Percentiles rank a stretch among this genome's conserved stretches.
These are phyloP conservation scores for Drosophila austrosaltans DNA, from an alignment of 2,888 invertebrate species.

Conservation along the genomic window DNA sequence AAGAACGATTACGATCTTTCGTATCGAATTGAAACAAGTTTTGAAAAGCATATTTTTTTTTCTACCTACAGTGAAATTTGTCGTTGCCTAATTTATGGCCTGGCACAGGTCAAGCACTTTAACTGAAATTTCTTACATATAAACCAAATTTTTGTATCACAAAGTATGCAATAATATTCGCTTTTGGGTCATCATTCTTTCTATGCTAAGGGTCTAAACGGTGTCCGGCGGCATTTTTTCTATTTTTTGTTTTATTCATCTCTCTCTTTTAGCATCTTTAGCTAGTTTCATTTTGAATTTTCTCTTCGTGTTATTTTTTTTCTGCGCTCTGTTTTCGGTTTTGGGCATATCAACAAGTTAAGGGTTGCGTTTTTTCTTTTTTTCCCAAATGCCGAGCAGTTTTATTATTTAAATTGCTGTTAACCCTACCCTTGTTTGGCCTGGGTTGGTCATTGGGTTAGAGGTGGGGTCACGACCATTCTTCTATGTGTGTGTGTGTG, in stretches of 20 bases:
- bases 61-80: slow-evolving; percentile 50
- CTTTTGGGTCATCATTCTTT: slow-evolving; percentile 51
- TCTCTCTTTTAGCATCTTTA: slow-evolving; percentile 32
- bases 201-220: slow-evolving; percentile 22
- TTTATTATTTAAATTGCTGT: slow-evolving; percentile 73
- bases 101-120: slow-evolving; percentile 60
- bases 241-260: slow-evolving; percentile 13
- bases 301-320: slow-evolving; percentile 45
- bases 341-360: slow-evolving; percentile 79
- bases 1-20: slow-evolving; percentile 39
- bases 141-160: slow-evolving; percentile 24
- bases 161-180: slow-evolving; percentile 14
- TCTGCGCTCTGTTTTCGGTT: slow-evolving; percentile 32
- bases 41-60: slow-evolving; percentile 15
- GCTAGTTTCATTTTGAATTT: slow-evolving; percentile 54
- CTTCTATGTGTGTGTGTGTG: slow-evolving; percentile 33
- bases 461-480: slow-evolving; percentile 75
- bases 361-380: slow-evolving; percentile 67
- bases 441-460: slow-evolving; percentile 64
- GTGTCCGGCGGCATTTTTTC: slow-evolving; percentile 10
- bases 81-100: slow-evolving; percentile 59
- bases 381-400: slow-evolving; percentile 56
- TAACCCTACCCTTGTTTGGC: slow-evolving; percentile 81
- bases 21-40: slow-evolving; percentile 55
- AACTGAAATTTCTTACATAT: slow-evolving; percentile 30